These are phyloP conservation scores for Coptotermes formosanus DNA, from an alignment of 1,140 invertebrate genomes.

Conservation along the genomic window DNA sequence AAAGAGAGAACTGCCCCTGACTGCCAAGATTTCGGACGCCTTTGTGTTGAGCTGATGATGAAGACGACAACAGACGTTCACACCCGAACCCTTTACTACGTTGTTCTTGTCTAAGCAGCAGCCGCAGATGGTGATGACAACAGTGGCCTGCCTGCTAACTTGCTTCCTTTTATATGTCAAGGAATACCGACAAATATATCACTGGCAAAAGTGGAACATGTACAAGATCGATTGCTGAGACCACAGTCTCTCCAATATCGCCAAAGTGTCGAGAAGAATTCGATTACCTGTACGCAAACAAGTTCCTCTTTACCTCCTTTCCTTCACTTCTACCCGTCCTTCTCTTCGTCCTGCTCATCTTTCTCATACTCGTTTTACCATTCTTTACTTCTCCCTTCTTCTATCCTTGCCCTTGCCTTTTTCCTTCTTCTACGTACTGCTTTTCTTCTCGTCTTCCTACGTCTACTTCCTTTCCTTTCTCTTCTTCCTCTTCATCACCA, in stretches of 20 bases:
- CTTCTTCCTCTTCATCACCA: neutral
- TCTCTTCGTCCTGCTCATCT: too few relatives aligned
- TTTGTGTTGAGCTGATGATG: neutral
- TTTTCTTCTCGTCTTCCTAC: too few relatives aligned
- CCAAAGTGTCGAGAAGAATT: too few relatives aligned
- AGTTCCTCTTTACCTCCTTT: too few relatives aligned
- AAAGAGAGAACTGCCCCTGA: neutral
- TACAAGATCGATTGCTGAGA: neutral
- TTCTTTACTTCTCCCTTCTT: too few relatives aligned
- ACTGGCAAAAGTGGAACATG: neutral
- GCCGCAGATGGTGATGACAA: neutral
- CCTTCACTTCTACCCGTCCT: too few relatives aligned
- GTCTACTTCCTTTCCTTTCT: too few relatives aligned
- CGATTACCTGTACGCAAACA: too few relatives aligned
- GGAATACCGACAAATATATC: constrained; percentile 10
- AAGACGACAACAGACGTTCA: neutral
- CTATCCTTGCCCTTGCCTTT: too few relatives aligned
- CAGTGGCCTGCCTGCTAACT: neutral
- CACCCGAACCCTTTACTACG: neutral
- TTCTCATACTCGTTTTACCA: too few relatives aligned
- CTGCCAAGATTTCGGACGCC: neutral
- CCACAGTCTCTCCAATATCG: neutral
- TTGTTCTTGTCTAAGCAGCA: neutral
- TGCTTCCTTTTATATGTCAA: constrained; percentile 2
- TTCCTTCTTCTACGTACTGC: too few relatives aligned